Evolutionary conservation across 2,888 invertebrate species (phyloP), one percentile per base, ranked within the genome.

Genomic region (Agapostemon virescens): DNA sequence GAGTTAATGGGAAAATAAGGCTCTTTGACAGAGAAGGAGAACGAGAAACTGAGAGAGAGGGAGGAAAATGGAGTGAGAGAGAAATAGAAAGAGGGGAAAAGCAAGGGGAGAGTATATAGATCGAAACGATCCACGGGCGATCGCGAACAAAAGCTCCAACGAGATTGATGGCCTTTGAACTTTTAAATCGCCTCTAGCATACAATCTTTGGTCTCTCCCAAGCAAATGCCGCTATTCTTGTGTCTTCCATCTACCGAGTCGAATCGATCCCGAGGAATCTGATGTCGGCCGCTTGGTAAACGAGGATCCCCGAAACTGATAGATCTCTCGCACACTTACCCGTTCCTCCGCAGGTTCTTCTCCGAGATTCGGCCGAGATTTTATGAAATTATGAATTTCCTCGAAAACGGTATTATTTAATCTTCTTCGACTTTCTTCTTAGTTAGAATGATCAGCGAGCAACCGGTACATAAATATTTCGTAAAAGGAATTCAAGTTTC

Each of bases 221-320:
- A 63, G 63, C 36, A 36, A 63, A 36, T n/a, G 63, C 11, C 5
- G n/a, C 63, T 63, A 63, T 63, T 63, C 63, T 63, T 63, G 61
- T 33, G 36, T 63, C 63, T 13, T n/a, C 63, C 11, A n/a, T 49
- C 63, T 63, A 13, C 11, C 55, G 0, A 36, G 69, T 30, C 61
- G 61, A 61, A 61, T 61, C 61, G 20, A 61, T 61, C 61, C 33
- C 33, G 20, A 61, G 33, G 20, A 61, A 33, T 20, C 61, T 61
- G 30, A 61, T 11, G 33, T 61, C 61, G 30, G 20, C 26, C 26
- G 55, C 26, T 26, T 26, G 55, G 26, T 26, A 55, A 55, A 55
- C 55, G 26, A 26, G 55, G 55, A 26, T 55, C 17, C 17, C 26
- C 26, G 26, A 15, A 55, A 55, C 55, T 26, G 55, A 55, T 26